These are phyloP conservation scores for Tortrix viridana DNA, from an alignment of 2,888 invertebrate species.

Conservation along the genomic window DNA sequence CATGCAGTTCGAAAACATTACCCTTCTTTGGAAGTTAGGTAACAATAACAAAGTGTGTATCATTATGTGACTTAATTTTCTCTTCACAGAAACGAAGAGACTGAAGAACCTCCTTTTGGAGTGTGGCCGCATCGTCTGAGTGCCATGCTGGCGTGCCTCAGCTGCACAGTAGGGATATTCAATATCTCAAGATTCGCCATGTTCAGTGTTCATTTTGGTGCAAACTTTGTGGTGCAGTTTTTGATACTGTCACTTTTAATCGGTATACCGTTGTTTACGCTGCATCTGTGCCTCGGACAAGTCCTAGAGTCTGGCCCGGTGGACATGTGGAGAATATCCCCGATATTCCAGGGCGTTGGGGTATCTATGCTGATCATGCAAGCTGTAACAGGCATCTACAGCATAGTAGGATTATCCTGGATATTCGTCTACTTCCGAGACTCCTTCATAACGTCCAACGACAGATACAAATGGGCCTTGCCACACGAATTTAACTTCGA, in stretches of 20 bases:
- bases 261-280: constrained; percentile 93
- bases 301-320: constrained; percentile 93
- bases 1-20: no score
- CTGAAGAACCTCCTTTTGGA: constrained; percentile 74
- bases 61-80: constrained; percentile 6
- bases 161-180: constrained; percentile 94
- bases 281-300: constrained; percentile 94
- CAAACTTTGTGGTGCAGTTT: constrained; percentile 95
- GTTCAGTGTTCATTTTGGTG: constrained; percentile 94
- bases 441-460: constrained; percentile 92
- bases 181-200: constrained; percentile 95
- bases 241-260: constrained; percentile 91
- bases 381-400: constrained; percentile 93
- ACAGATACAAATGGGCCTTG: constrained; percentile 92
- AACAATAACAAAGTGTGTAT: no score
- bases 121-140: constrained; percentile 85
- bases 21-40: no score
- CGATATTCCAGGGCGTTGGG: constrained; percentile 95
- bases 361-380: constrained; percentile 91
- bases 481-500: constrained; percentile 88
- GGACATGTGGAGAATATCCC: constrained; percentile 97
- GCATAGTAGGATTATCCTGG: constrained; percentile 95
- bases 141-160: constrained; percentile 91
- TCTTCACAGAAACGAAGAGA: constrained; percentile 70
- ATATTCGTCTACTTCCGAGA: constrained; percentile 94